Evolutionary conservation across 2,113 vertebrate genomes (phyloP).

Genomic region (Rallus limicola): DNA sequence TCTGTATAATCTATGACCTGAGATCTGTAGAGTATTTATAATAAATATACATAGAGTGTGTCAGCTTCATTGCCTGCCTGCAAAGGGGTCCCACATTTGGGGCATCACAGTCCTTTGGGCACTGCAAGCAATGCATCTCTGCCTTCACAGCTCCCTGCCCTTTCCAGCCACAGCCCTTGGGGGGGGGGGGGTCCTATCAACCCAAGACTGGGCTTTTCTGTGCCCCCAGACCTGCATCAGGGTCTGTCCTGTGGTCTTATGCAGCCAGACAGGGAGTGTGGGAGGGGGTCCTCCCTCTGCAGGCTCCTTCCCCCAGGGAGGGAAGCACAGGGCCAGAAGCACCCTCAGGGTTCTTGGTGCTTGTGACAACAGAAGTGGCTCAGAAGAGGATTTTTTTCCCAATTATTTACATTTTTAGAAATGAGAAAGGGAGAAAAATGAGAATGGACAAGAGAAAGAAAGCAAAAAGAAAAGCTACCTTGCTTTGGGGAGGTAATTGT

Average conservation of each 20-base stretch:
- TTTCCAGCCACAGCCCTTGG: neutral
- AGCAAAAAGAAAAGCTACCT: neutral
- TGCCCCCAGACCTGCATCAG: neutral
- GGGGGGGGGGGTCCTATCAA: neutral
- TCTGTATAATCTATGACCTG: neutral
- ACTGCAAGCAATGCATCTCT: neutral
- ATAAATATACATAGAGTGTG: neutral
- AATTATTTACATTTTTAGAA: neutral
- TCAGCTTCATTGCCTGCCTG: fast-evolving
- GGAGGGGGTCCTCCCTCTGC: neutral
- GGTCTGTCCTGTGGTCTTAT: neutral
- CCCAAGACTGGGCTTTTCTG: neutral
- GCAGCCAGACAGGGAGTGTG: fast-evolving
- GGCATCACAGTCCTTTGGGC: neutral
- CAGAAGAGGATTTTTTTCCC: neutral
- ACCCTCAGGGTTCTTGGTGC: neutral
- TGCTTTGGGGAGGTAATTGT: neutral
- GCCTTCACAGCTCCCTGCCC: neutral
- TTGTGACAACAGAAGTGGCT: neutral
- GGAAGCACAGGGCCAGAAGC: neutral
- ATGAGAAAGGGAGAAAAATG: neutral
- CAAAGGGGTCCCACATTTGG: fast-evolving
- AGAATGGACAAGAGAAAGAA: neutral
- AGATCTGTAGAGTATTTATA: neutral
- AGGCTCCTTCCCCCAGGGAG: neutral